A percentile compares a stretch with the other conserved stretches of the same genome.
Conservation (phyloP, 2,888 invertebrate genomes). For the Agapostemon virescens region DNA sequence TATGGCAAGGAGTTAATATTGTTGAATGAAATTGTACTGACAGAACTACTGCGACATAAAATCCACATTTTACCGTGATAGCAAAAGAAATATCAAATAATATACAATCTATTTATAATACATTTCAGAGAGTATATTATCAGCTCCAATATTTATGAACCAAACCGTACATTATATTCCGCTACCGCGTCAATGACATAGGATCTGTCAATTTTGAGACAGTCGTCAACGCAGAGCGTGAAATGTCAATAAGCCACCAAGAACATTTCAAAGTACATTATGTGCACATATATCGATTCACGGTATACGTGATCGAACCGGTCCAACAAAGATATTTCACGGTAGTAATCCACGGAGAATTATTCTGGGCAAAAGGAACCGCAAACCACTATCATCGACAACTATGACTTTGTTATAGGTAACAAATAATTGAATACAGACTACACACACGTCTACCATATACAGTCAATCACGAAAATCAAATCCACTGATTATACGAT, state of each 20-base stretch:
- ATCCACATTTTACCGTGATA: not conserved
- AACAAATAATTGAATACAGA: not conserved
- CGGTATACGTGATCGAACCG: constrained; percentile 12
- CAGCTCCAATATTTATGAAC: not conserved
- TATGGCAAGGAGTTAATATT: too few relatives aligned
- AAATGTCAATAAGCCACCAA: constrained; percentile 9
- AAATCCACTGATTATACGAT: too few relatives aligned
- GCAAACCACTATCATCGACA: constrained; percentile 41
- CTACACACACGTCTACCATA: not conserved
- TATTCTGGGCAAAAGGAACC: constrained; percentile 40
- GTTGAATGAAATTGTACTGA: not conserved
- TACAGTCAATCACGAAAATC: not conserved
- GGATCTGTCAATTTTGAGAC: not conserved
- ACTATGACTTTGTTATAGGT: constrained; percentile 21
- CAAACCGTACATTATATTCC: not conserved
- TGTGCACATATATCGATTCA: constrained; percentile 2
- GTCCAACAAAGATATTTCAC: constrained; percentile 20
- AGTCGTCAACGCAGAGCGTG: not conserved
- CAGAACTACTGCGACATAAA: not conserved
- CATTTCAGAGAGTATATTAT: not conserved
- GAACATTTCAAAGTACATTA: constrained; percentile 22
- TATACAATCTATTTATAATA: not conserved
- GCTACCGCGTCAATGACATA: not conserved
- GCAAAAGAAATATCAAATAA: not conserved
- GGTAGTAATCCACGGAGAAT: constrained; percentile 31